Conservation (phyloP, 2,113 vertebrate species). For the Electrona antarctica region DNA sequence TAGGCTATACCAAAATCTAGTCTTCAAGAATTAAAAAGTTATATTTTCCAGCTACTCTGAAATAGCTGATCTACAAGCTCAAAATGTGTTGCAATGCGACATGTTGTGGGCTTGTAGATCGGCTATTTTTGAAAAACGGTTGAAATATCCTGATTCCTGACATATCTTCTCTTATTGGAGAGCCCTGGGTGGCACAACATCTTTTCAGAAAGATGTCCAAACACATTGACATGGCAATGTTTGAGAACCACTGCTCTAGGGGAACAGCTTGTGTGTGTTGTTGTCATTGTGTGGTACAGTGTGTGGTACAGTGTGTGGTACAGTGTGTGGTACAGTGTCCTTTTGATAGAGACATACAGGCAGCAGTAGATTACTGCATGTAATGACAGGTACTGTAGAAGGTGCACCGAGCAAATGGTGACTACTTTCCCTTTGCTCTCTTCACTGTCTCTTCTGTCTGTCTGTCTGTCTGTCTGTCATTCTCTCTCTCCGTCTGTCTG, state of each 20-base stretch:
- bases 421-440: too few relatives aligned
- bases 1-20: too few relatives aligned
- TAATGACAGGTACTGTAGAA: constrained; percentile 65
- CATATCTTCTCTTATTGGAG: too few relatives aligned
- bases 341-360: constrained; percentile 52
- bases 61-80: too few relatives aligned
- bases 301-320: constrained; percentile 28
- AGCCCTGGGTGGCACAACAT: too few relatives aligned
- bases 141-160: background rate
- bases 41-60: background rate
- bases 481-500: constrained; percentile 18
- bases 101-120: too few relatives aligned
- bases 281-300: constrained; percentile 26
- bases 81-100: too few relatives aligned
- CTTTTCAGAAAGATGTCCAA: too few relatives aligned
- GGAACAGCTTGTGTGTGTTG: constrained; percentile 36
- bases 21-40: too few relatives aligned
- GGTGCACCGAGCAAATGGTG: constrained; percentile 56
- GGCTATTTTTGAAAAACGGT: too few relatives aligned
- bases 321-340: constrained; percentile 40
- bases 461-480: constrained; percentile 21
- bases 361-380: constrained; percentile 38
- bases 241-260: constrained; percentile 5
- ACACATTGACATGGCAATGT: background rate
- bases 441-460: constrained; percentile 51